Conservation (phyloP, 2,797 vertebrate genomes). For the Chloroceryle amazona region DNA sequence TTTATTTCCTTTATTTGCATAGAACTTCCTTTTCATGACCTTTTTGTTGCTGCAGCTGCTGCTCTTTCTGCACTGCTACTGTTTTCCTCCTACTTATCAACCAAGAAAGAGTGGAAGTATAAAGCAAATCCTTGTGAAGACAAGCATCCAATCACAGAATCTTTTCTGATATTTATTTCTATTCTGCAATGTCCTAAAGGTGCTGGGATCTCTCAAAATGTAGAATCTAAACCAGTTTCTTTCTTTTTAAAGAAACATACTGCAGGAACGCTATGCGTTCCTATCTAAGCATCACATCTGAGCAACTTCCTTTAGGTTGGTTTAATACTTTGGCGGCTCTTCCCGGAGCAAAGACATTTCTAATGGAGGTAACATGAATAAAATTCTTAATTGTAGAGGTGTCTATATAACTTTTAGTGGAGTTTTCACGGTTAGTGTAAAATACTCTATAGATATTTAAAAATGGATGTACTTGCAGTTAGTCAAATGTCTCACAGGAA, state of each 20-base stretch:
- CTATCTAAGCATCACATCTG: not conserved
- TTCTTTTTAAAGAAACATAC: not conserved
- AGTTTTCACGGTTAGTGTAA: not conserved
- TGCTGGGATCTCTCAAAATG: not conserved
- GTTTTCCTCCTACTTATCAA: constrained; percentile 27
- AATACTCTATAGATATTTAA: not conserved
- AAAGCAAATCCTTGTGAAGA: constrained; percentile 22
- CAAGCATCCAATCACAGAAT: not conserved
- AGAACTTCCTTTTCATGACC: constrained; percentile 63
- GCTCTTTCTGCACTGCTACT: constrained; percentile 11
- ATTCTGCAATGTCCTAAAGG: not conserved
- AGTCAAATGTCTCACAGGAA: not conserved
- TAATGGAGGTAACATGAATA: not conserved
- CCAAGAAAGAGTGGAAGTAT: constrained; percentile 36
- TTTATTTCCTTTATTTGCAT: constrained; percentile 68
- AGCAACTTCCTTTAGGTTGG: not conserved
- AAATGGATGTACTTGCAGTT: not conserved
- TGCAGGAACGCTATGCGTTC: not conserved
- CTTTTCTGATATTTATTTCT: constrained; percentile 3
- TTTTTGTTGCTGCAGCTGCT: constrained; percentile 71
- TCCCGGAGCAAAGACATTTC: not conserved
- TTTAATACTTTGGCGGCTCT: not conserved
- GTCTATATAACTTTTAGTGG: not conserved
- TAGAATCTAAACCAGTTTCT: not conserved
- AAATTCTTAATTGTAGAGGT: not conserved